Evolutionary conservation across 2,888 invertebrate genomes (phyloP).

Genomic region (Aspidiotus rigidus): DNA sequence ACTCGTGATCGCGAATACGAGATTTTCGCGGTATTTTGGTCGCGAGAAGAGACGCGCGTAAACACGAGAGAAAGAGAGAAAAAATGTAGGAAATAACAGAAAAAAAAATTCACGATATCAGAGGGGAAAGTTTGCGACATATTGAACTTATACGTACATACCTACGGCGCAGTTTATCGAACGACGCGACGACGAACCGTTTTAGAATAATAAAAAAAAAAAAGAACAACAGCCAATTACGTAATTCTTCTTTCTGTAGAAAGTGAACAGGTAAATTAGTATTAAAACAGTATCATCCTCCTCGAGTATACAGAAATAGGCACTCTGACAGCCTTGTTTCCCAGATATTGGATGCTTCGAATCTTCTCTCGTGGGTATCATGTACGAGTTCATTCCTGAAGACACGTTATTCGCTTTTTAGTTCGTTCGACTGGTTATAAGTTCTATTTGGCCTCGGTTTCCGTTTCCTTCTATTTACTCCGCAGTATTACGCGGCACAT

Average conservation of each 20-base stretch:
- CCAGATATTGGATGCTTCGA: too few species aligned
- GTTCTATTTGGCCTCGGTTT: too few species aligned
- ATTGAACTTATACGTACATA: slow-evolving; percentile 15
- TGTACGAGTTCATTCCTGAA: too few species aligned
- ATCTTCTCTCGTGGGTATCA: too few species aligned
- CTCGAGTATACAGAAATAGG: background rate
- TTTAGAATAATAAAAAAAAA: background rate
- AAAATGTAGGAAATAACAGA: background rate
- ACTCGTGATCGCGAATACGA: too few species aligned
- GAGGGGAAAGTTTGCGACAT: slow-evolving; percentile 27
- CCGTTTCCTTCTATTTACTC: too few species aligned
- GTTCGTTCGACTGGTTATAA: too few species aligned
- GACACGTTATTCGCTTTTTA: too few species aligned
- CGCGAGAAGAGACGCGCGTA: background rate
- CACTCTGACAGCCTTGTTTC: slow-evolving; percentile 19
- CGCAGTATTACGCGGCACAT: too few species aligned
- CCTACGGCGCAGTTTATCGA: too few species aligned
- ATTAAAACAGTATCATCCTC: slow-evolving; percentile 28
- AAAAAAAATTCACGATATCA: background rate
- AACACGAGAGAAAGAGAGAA: background rate
- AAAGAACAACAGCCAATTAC: slow-evolving; percentile 19
- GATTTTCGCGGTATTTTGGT: background rate
- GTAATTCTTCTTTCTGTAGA: slow-evolving; percentile 25
- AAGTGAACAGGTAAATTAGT: slow-evolving; percentile 30
- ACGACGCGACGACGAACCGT: too few species aligned